Evolutionary conservation across 2,888 invertebrate genomes (phyloP), one percentile per base, ranked within the genome.

Genomic region (Hypolimnas misippus): DNA sequence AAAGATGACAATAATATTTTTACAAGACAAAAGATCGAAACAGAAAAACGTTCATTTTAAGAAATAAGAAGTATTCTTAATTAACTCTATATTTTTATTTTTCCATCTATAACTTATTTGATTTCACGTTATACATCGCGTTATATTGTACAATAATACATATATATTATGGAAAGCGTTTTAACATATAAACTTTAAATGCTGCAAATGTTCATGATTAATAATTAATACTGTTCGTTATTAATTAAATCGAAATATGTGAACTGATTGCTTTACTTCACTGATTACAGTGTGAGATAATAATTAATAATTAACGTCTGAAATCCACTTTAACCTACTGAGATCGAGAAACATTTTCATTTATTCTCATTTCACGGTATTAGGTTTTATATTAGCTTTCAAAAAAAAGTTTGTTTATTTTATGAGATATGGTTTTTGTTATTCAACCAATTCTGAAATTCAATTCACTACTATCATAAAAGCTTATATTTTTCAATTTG

Each of bases 301-400:
- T 55, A 63, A 66, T 66, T 57, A 63, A 58, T 61, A 58, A 63
- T 61, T 63, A 61, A 61, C 40, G 44, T 54, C 35, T 57, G 40
- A 54, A 54, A 38, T 14, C 17, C 25, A 52, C 25, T 60, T 17
- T 17, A 1, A 6, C 6, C 6, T 46, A 12, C 25, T 10, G 35
- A 35, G 17, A 25, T 1, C 3, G 8, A 25, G 10, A 25, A 14
- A n/a, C 1, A 2, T 7, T 25, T n/a, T 25, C 7, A 12, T 49
- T 44, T 21, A 19, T 19, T 44, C 3, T 40, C 14, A 6, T 40
- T 40, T 38, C 12, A 38, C n/a, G 8, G 3, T 5, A 10, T 7
- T 10, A 7, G 6, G 14, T 6, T 14, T 16, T 16, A 3, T 40
- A 40, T 40, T 40, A 40, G 8, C 1, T 7, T 12, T n/a, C n/a